Base-by-base conservation (phyloP, 2,888 invertebrate species). In the Callimorpha dominula region DNA sequence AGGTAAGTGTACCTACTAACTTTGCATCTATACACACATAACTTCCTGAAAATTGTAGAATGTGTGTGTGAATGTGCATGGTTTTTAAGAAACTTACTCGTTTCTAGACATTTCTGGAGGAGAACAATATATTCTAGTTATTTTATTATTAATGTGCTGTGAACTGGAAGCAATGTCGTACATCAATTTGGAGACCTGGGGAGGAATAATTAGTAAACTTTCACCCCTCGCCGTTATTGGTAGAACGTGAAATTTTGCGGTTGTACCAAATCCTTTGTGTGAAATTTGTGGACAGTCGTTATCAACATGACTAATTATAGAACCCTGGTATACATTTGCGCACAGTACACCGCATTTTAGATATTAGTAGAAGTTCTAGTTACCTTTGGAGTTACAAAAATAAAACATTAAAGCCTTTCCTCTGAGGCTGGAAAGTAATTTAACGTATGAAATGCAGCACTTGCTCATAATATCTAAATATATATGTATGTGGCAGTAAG, bases 121-220 rank as follows among this genome's bases (percentile, higher is more conserved):
- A 20, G 20, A 14, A 12, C 43, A 60, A 31, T 14, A 9, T 60
- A 31, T 31, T 12, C 31, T 1, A 20, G 31, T 60, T 31, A 60
- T 60, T 60, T 60, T 14, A 31, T 60, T 60, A 60, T 31, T 60
- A 60, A 31, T 60, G 31, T 11, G 20, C 31, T 31, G 20, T 60
- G 1, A 1, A 60, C 31, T 14, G 14, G 6, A 31, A 60, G 31
- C 20, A 54, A 20, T 57, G 20, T 60, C 20, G 11, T 60, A 14
- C 60, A 60, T 60, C 60, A 60, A 60, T 60, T 60, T 60, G 6
- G 11, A 60, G 60, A 60, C 57, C 14, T 57, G 57, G 57, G 57
- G 60, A 31, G 60, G 31, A 60, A 31, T 14, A 60, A 60, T 60
- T 31, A 60, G 6, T 31, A 60, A 60, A 31, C 60, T 60, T 60